Base-by-base conservation (phyloP, 2,797 vertebrate species). In the Hafferia zeledoni region DNA sequence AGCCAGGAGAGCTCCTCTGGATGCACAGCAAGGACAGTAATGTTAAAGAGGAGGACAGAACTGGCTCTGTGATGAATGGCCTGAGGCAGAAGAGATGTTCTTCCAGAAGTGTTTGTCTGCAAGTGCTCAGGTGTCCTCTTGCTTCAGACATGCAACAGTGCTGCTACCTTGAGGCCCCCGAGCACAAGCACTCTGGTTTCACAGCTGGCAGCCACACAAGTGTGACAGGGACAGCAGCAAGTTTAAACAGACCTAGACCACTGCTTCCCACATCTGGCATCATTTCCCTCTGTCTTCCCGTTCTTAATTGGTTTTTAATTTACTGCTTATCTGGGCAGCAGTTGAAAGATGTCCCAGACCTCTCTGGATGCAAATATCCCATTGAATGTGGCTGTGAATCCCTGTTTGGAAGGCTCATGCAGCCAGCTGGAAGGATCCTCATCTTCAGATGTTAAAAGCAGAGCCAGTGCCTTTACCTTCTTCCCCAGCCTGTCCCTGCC, bases 281-380 rank as follows among this genome's bases (percentile, higher is more conserved):
- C 56, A n/a, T 68, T 78, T 80, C 76, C 49, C 44, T 85, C 60
- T 46, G 52, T 31, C 79, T 80, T 70, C 83, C 57, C 33, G 0
- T 17, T 80, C 78, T 80, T 91, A 87, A 74, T 65, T 56, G 33
- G 27, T 57, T 95, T 93, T 94, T 90, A 92, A 96, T 92, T 87
- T 85, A 91, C 82, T 94, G 91, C 89, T 93, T 87, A 80, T 75
- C 57, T 80, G 64, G 79, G 64, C 71, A 92, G 84, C n/a, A 1
- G 59, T 83, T 80, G 75, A 95, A 87, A 70, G 68, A 72, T 63
- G 60, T 65, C n/a, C 75, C 76, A 79, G 43, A 57, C 55, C 55
- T 72, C 70, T 87, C 67, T 69, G 84, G 55, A 49, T 71, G 83
- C 50, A 84, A 65, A 90, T 61, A n/a, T 47, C 82, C 10, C 52